phyloP scores from a whole-genome alignment of 2,797 vertebrate species.

The Onychomys arenicola region DNA sequence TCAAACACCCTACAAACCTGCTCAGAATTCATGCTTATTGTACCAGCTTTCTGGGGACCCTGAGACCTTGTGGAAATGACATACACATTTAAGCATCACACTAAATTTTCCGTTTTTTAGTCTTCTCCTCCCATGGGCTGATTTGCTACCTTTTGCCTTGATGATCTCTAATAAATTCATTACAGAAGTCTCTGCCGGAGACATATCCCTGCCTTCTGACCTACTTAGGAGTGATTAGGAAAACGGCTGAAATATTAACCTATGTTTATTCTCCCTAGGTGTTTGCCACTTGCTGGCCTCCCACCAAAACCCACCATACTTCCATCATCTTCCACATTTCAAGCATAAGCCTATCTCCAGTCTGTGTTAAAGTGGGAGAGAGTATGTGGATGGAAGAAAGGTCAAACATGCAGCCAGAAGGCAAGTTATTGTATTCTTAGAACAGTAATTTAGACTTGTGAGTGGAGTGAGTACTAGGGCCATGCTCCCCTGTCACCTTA shows the following conservation, averaged over 20 bases:
- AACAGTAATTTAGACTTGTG: not conserved
- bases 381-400: not conserved
- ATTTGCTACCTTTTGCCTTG: not conserved
- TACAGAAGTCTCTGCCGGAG: not conserved
- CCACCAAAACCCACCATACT: not conserved
- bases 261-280: not conserved
- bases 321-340: too few species aligned
- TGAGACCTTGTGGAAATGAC: not conserved
- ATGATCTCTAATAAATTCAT: not conserved
- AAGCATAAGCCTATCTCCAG: not conserved
- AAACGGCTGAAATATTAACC: not conserved
- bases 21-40: not conserved
- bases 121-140: not conserved
- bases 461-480: not conserved
- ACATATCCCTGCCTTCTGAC: not conserved
- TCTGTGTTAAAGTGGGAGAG: not conserved
- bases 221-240: not conserved
- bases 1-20: not conserved
- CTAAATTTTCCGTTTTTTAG: not conserved
- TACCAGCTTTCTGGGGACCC: not conserved
- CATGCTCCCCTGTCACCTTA: not conserved
- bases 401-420: not conserved
- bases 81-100: not conserved
- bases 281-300: not conserved
- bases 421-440: not conserved